A percentile compares a stretch with the other conserved stretches of the same genome.
These are phyloP conservation scores for Acromyrmex heyeri DNA, from an alignment of 1,140 invertebrate species.

Conservation along the genomic window DNA sequence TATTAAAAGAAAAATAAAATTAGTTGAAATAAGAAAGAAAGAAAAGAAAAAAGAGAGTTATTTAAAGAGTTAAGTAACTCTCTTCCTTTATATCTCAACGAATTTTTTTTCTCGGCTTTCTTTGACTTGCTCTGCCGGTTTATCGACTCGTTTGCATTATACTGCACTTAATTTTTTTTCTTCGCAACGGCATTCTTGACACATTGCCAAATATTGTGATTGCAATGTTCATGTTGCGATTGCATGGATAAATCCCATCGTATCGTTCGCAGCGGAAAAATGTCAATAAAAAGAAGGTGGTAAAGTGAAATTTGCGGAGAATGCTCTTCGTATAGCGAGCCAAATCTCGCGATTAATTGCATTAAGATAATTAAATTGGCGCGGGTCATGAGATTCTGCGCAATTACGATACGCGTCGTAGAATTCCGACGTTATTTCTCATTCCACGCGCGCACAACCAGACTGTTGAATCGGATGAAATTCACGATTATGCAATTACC, in stretches of 20 bases:
- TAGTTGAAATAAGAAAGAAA: neutral
- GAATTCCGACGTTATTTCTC: constrained; percentile 23
- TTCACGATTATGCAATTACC: constrained; percentile 33
- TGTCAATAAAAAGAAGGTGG: constrained; percentile 64
- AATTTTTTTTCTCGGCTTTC: neutral
- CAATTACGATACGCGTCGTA: constrained; percentile 67
- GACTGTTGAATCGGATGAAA: constrained; percentile 8
- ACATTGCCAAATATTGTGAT: constrained; percentile 45
- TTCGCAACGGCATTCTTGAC: neutral
- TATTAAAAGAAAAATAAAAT: neutral
- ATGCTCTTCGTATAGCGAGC: constrained; percentile 44
- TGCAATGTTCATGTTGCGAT: constrained; percentile 35
- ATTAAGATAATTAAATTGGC: constrained; percentile 78
- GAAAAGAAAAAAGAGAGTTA: neutral
- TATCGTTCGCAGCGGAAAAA: constrained; percentile 67
- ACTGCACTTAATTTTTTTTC: constrained; percentile 9
- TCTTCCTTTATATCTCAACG: neutral
- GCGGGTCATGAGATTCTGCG: constrained; percentile 66
- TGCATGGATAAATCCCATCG: constrained; percentile 13
- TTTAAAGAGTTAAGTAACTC: neutral
- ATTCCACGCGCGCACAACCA: neutral
- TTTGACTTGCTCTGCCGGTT: neutral
- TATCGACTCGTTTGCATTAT: constrained; percentile 18
- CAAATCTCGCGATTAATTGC: constrained; percentile 71
- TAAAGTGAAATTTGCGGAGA: constrained; percentile 68